phyloP scores from a whole-genome alignment of 2,797 vertebrate genomes.

The Clarias pachynema region DNA sequence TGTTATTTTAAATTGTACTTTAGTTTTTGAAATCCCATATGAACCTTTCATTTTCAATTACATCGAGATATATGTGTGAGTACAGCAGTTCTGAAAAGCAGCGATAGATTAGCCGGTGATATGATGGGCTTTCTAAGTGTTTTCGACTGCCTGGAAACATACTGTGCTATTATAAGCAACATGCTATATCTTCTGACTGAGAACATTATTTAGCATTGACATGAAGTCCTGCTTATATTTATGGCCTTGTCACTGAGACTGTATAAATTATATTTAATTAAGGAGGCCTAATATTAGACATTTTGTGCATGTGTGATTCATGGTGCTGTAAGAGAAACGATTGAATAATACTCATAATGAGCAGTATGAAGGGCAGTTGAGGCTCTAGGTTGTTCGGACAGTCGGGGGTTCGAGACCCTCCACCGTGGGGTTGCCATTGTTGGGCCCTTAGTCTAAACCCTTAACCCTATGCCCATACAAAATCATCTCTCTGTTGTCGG shows the following conservation, averaged over 20 bases:
- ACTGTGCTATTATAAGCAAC: conserved; percentile 14
- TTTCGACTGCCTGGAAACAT: conserved; percentile 22
- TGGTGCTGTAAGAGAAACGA: neutral
- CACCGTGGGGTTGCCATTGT: no score
- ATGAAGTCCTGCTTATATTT: conserved; percentile 8
- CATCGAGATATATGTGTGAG: neutral
- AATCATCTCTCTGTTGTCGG: no score
- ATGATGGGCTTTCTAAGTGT: neutral
- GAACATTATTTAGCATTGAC: conserved; percentile 14
- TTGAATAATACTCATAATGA: neutral
- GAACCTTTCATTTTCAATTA: conserved; percentile 37
- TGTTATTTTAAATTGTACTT: conserved; percentile 17
- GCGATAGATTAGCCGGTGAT: conserved; percentile 21
- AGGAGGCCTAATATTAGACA: neutral
- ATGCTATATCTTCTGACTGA: neutral
- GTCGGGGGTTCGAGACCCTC: no score
- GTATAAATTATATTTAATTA: conserved; percentile 14
- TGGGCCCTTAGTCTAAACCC: no score
- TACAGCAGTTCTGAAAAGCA: conserved; percentile 16
- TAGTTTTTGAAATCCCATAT: conserved; percentile 11
- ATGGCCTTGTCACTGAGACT: neutral
- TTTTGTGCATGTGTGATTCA: neutral
- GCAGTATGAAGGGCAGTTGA: neutral
- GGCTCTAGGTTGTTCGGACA: no score
- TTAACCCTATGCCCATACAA: no score